Evolutionary conservation across 1,140 invertebrate species (phyloP).

Genomic region (Ceratoteleas bidentatus): DNA sequence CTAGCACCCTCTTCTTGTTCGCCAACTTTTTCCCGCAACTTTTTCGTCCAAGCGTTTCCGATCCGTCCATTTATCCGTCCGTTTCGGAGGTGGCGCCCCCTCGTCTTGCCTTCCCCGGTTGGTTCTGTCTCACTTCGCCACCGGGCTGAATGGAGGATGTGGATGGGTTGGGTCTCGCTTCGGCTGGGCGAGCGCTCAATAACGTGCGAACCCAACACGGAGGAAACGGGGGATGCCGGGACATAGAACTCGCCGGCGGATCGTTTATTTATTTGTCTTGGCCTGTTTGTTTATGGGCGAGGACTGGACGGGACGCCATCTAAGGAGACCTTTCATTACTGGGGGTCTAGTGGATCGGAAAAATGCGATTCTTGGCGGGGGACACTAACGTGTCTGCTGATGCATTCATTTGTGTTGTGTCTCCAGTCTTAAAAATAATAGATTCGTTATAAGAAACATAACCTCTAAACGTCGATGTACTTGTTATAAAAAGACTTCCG

Average conservation of each 20-base stretch:
- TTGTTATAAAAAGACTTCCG: too few relatives aligned
- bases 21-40: slow-evolving; percentile 27
- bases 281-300: slow-evolving; percentile 37
- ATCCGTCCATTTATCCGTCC: slow-evolving; percentile 47
- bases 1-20: slow-evolving; percentile 50
- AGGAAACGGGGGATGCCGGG: slow-evolving; percentile 73
- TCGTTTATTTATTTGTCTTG: slow-evolving; percentile 64
- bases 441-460: too few relatives aligned
- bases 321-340: not conserved
- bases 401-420: too few relatives aligned
- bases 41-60: slow-evolving; percentile 31
- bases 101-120: slow-evolving; percentile 35
- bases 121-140: slow-evolving; percentile 64
- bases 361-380: not conserved
- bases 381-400: too few relatives aligned
- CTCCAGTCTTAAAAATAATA: too few relatives aligned
- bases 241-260: slow-evolving; percentile 50
- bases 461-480: too few relatives aligned
- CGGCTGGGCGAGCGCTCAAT: slow-evolving; percentile 82
- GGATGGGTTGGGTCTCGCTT: slow-evolving; percentile 80
- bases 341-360: slow-evolving; percentile 4
- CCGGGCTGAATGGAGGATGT: slow-evolving; percentile 75
- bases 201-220: slow-evolving; percentile 81
- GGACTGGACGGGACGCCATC: too few relatives aligned
- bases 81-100: slow-evolving; percentile 43